phyloP scores from a whole-genome alignment of 2,113 vertebrate genomes.

The Conger conger region DNA sequence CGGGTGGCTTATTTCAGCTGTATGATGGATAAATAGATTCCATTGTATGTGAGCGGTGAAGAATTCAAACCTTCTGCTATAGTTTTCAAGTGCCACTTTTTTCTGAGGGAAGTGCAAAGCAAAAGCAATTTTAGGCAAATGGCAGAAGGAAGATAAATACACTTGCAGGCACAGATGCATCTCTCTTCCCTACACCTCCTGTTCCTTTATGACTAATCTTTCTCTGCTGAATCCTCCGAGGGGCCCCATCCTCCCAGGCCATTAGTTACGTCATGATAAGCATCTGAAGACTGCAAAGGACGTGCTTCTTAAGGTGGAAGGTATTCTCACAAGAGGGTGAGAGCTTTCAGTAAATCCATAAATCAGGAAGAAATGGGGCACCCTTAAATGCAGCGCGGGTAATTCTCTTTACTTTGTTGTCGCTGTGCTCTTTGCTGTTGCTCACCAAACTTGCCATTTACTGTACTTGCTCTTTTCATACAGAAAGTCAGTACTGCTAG shows the following conservation, averaged over 20 bases:
- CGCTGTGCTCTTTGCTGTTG: not conserved
- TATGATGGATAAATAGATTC: not conserved
- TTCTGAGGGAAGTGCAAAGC: not conserved
- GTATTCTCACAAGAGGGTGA: constrained; percentile 35
- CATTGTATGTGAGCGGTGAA: not conserved
- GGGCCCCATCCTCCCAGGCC: constrained; percentile 37
- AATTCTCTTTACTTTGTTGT: not conserved
- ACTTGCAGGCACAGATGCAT: not conserved
- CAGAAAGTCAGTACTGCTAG: not conserved
- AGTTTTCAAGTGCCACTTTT: not conserved
- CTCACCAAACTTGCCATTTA: not conserved
- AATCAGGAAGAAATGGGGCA: constrained; percentile 7
- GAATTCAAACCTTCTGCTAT: not conserved
- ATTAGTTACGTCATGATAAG: constrained; percentile 48
- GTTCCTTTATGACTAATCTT: constrained; percentile 42
- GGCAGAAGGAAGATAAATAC: constrained; percentile 9
- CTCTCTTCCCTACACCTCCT: constrained; percentile 25
- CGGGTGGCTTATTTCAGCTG: not conserved
- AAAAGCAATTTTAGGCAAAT: constrained; percentile 2
- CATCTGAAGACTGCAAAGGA: constrained; percentile 44
- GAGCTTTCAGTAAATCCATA: constrained; percentile 47
- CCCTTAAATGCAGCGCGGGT: not conserved
- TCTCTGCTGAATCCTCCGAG: constrained; percentile 31
- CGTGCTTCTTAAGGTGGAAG: constrained; percentile 34
- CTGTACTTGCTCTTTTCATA: not conserved